Conservation (phyloP, 2,888 invertebrate species). For the Acleris laterana region DNA sequence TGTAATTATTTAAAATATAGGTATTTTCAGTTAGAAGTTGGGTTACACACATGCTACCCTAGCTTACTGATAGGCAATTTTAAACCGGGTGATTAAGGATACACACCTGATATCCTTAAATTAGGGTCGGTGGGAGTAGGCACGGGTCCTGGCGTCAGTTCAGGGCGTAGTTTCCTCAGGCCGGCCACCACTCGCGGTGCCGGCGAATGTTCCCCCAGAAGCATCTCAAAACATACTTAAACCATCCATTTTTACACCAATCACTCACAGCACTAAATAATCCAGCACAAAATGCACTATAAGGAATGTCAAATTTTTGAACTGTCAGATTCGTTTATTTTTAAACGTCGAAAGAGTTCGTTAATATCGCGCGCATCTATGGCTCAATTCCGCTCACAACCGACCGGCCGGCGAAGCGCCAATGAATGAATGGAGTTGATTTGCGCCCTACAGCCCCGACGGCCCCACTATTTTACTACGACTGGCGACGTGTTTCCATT, state of each 20-base stretch:
- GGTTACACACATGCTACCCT: too few relatives aligned
- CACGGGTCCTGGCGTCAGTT: constrained; percentile 75
- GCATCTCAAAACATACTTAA: constrained; percentile 75
- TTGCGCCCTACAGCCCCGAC: constrained; percentile 45
- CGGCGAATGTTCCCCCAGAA: constrained; percentile 80
- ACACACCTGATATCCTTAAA: constrained; percentile 77
- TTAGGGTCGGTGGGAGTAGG: constrained; percentile 75
- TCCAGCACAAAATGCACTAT: constrained; percentile 43
- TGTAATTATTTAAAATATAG: too few relatives aligned
- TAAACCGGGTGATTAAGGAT: too few relatives aligned
- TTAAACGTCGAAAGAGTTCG: constrained; percentile 76
- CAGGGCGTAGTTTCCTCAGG: constrained; percentile 76
- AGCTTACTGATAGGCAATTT: too few relatives aligned
- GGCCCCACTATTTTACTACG: constrained; percentile 54
- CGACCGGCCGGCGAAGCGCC: constrained; percentile 64
- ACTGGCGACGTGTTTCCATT: constrained; percentile 26
- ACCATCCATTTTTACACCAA: constrained; percentile 62
- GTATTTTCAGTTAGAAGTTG: too few relatives aligned
- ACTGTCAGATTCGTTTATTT: constrained; percentile 66
- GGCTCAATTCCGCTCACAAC: constrained; percentile 51
- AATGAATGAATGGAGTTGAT: constrained; percentile 62
- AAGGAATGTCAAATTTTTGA: constrained; percentile 38
- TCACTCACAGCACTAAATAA: constrained; percentile 48
- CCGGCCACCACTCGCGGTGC: constrained; percentile 83
- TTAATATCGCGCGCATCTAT: constrained; percentile 66